phyloP scores from a whole-genome alignment of 2,113 vertebrate genomes.

The Ctenomys sociabilis region DNA sequence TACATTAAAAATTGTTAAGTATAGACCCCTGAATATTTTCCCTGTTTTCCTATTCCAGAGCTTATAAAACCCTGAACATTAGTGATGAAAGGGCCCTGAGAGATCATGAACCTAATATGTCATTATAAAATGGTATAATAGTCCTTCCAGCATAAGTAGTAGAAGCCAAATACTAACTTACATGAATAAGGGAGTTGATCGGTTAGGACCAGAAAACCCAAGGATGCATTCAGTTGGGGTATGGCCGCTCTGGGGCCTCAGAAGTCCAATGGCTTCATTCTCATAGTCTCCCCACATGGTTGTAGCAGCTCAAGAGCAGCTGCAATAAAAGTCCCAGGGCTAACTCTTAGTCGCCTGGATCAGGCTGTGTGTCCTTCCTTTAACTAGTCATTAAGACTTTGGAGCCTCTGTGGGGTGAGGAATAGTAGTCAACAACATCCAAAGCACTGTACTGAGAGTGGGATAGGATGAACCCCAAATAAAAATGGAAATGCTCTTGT shows the following conservation, averaged over 20 bases:
- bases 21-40: not conserved
- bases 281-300: not conserved
- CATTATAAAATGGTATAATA: slow-evolving; percentile 7
- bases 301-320: not conserved
- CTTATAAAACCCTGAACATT: not conserved
- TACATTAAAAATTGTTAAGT: not conserved
- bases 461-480: not conserved
- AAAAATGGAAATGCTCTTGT: not conserved
- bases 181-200: not conserved
- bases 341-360: not conserved
- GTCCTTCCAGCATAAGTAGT: not conserved
- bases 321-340: not conserved
- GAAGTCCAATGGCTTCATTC: not conserved
- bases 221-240: not conserved
- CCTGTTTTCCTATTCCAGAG: not conserved
- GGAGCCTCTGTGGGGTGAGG: not conserved
- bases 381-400: not conserved
- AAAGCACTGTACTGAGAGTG: not conserved
- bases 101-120: not conserved
- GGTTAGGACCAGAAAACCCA: not conserved
- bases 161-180: not conserved
- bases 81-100: not conserved
- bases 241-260: not conserved
- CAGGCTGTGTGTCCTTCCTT: not conserved
- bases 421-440: not conserved